These are phyloP conservation scores for Papilio helenus DNA, from an alignment of 1,140 invertebrate genomes.

Conservation along the genomic window DNA sequence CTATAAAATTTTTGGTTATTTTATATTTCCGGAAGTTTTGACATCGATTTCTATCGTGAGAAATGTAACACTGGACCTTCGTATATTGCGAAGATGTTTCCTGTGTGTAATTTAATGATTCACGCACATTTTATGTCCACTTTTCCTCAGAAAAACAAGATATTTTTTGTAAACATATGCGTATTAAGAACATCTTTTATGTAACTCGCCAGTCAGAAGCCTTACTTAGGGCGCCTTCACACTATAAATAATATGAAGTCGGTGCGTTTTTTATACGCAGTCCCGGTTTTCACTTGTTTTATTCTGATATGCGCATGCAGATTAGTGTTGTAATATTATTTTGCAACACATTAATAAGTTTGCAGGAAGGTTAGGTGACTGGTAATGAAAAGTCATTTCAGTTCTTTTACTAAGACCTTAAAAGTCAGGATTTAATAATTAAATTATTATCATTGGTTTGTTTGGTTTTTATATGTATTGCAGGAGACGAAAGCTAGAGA, in stretches of 20 bases:
- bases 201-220: background rate
- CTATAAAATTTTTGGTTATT: slow-evolving; percentile 1
- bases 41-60: slow-evolving; percentile 32
- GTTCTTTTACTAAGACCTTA: no score
- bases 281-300: background rate
- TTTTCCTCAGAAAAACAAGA: background rate
- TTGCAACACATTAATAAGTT: background rate
- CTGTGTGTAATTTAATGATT: background rate
- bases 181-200: background rate
- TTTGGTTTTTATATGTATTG: background rate
- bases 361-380: no score
- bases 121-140: background rate
- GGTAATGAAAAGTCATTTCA: no score
- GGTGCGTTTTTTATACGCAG: background rate
- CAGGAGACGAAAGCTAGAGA: background rate
- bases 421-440: no score
- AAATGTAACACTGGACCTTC: slow-evolving; percentile 29
- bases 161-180: background rate
- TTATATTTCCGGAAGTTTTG: slow-evolving; percentile 22
- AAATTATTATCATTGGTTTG: no score
- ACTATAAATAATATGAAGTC: background rate
- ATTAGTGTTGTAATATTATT: background rate
- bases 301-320: background rate
- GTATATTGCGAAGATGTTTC: background rate
- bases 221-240: slow-evolving; percentile 5